Evolutionary conservation across 2,888 invertebrate species (phyloP).

Genomic region (Girardia tigrina): DNA sequence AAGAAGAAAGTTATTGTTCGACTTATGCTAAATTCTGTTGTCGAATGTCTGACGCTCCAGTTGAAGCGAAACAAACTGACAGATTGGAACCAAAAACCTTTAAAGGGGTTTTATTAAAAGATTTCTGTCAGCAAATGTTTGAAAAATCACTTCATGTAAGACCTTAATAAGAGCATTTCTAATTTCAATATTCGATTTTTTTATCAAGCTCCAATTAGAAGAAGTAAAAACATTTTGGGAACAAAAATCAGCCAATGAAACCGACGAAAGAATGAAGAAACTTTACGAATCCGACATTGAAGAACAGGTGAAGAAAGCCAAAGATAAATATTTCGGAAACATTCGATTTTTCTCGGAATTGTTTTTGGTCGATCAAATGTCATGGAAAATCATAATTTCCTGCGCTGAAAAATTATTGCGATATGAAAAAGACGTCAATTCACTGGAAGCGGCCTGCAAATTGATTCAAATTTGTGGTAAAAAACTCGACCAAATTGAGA

Average conservation of each 20-base stretch:
- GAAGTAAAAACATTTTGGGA: neutral
- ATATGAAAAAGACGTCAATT: neutral
- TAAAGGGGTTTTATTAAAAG: neutral
- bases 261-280: slow-evolving; percentile 10
- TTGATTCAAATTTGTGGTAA: neutral
- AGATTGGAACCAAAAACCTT: too few relatives aligned
- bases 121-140: neutral
- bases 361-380: neutral
- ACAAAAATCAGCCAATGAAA: neutral
- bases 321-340: slow-evolving; percentile 19
- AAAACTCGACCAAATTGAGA: neutral
- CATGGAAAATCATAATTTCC: neutral
- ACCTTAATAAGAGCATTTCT: too few relatives aligned
- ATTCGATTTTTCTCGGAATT: slow-evolving; percentile 11
- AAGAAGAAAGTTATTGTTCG: neutral
- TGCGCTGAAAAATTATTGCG: neutral
- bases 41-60: neutral
- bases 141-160: neutral
- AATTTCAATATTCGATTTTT: too few relatives aligned
- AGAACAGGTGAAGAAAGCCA: neutral
- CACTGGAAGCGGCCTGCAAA: neutral
- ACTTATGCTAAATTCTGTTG: neutral
- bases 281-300: slow-evolving; percentile 8
- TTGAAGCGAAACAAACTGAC: too few relatives aligned
- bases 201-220: slow-evolving; percentile 2